Conservation (phyloP, 2,888 invertebrate genomes). For the Drosophila anceps region DNA sequence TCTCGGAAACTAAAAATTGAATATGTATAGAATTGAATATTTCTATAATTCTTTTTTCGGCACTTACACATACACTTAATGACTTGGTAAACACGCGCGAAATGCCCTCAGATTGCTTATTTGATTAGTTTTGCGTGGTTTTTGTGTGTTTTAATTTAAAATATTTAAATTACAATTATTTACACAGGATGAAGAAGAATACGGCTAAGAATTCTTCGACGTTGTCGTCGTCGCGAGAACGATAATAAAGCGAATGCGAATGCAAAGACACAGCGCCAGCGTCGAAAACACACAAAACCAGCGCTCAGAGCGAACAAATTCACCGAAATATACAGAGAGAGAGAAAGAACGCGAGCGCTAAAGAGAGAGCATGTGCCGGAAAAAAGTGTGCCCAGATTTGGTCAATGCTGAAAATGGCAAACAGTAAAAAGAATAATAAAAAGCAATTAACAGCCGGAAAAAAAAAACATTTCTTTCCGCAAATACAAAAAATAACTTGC, state of each 20-base stretch:
- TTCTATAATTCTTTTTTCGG: constrained; percentile 30
- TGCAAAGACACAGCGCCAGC: constrained; percentile 63
- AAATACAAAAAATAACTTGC: background rate
- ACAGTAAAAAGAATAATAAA: background rate
- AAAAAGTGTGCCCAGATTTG: constrained; percentile 45
- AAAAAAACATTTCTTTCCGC: background rate
- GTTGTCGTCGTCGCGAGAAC: constrained; percentile 82
- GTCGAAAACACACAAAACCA: constrained; percentile 68
- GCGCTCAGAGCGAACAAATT: constrained; percentile 46
- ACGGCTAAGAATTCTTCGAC: constrained; percentile 81
- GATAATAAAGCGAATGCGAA: constrained; percentile 78
- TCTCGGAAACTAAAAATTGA: constrained; percentile 55
- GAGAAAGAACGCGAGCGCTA: background rate
- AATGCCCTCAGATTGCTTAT: constrained; percentile 56
- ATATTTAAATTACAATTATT: constrained; percentile 83
- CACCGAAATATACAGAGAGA: constrained; percentile 9
- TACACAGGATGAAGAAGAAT: constrained; percentile 83
- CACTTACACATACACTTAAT: constrained; percentile 80
- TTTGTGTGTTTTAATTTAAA: constrained; percentile 75
- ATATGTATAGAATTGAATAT: constrained; percentile 44
- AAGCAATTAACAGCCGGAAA: constrained; percentile 9
- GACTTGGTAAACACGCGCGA: constrained; percentile 67
- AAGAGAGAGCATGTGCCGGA: constrained; percentile 64
- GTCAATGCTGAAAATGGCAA: constrained; percentile 8
- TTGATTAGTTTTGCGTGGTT: constrained; percentile 63